Evolutionary conservation across 2,888 invertebrate genomes (phyloP), one percentile per base, ranked within the genome.

Genomic region (Drosophila macrospina): DNA sequence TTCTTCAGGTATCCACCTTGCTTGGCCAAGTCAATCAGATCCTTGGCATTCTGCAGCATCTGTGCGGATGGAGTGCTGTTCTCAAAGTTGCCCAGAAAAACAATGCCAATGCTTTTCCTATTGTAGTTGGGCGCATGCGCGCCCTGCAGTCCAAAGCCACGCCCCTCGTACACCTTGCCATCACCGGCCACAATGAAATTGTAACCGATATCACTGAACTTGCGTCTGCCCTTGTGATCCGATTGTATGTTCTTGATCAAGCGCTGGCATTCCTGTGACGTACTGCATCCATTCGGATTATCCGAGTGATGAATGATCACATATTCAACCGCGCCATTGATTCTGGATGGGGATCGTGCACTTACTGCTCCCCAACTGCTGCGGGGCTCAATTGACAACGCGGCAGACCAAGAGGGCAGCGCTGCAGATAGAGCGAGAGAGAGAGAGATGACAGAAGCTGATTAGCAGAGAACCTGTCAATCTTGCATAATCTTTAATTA

Each of bases 101-200:
- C 95, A 62, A 96, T 94, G 20, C 96, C 96, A 52, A 96, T 93
- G 89, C 95, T 95, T 75, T 93, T 92, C 63, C 92, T 92, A 89
- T 95, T 96, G 91, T 95, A 95, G 61, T 90, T 91, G 0, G 94
- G 94, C 0, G 96, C 94, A 90, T 97, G 96, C 0, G 96, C 95
- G 0, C 96, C 96, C 2, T 94, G 92, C 5, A 92, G 87, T 6
- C 93, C 93, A 94, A 96, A 96, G 0, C 96, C 96, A 3, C 96
- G 93, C 0, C 95, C 96, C 80, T 94, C 94, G 90, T 96, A 96
- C 0, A 94, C 95, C 0, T 93, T 93, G 0, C 95, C 95, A 79
- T 96, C 96, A 4, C 95, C 94, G 8, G 96, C 96, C n/a, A 96
- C 93, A 36, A 94, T 94, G 89, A 96, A 96, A 86, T 95, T 96